Conservation (phyloP, 2,113 vertebrate genomes). For the Elanoides forficatus region DNA sequence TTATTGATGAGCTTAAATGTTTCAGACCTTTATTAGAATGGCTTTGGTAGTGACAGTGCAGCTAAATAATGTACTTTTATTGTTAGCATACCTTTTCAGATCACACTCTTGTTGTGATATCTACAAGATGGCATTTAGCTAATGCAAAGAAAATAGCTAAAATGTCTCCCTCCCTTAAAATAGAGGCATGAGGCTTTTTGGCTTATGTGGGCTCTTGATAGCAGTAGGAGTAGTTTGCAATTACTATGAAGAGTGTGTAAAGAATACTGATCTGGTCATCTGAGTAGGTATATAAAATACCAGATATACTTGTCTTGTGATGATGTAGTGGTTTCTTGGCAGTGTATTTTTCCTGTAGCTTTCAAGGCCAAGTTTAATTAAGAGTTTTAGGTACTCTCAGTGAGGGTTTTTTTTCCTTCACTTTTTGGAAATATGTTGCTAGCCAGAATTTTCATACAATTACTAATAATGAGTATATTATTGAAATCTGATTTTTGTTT, state of each 20-base stretch:
- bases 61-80: not conserved
- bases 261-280: not conserved
- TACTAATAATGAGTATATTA: not conserved
- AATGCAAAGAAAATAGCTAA: not conserved
- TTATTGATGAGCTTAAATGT: not conserved
- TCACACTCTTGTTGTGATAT: not conserved
- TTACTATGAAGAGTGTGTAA: not conserved
- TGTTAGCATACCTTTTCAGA: not conserved
- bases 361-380: not conserved
- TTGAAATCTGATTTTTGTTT: not conserved
- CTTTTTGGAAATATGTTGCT: not conserved
- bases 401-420: not conserved
- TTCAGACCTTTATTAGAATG: not conserved
- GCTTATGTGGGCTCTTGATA: not conserved
- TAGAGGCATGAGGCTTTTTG: not conserved
- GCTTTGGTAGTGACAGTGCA: not conserved
- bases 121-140: not conserved
- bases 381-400: not conserved
- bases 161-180: not conserved
- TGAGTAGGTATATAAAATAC: not conserved
- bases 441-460: not conserved
- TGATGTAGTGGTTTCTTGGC: not conserved
- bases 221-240: not conserved
- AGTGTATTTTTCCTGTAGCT: not conserved
- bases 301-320: not conserved